phyloP scores from a whole-genome alignment of 2,797 vertebrate species.

The Gouania willdenowi region DNA sequence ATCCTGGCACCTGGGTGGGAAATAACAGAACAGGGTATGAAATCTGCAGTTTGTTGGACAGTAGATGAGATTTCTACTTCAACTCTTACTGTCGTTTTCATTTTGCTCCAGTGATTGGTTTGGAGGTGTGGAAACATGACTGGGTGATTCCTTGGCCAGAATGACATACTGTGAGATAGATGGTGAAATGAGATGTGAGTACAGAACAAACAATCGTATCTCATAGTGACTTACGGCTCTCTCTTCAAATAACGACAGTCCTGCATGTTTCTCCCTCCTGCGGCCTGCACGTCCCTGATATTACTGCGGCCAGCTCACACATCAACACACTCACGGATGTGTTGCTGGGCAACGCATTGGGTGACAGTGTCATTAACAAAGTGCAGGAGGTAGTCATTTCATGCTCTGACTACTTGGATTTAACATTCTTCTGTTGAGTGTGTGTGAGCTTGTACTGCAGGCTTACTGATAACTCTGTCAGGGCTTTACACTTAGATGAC shows the following conservation, averaged over 20 bases:
- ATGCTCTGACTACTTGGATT: neutral
- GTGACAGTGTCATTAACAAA: constrained; percentile 16
- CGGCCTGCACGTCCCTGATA: constrained; percentile 36
- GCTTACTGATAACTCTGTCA: neutral
- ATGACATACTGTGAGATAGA: constrained; percentile 63
- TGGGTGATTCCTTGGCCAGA: constrained; percentile 55
- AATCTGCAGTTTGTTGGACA: neutral
- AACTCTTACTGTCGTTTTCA: constrained; percentile 58
- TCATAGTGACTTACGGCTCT: constrained; percentile 35
- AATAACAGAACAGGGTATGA: constrained; percentile 4
- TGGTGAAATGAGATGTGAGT: no score
- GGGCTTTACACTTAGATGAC: neutral
- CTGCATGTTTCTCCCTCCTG: constrained; percentile 28
- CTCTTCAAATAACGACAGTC: constrained; percentile 35
- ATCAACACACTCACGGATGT: constrained; percentile 18
- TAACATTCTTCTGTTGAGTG: neutral
- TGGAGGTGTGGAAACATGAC: constrained; percentile 52
- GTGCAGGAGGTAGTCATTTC: constrained; percentile 6
- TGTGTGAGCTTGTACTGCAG: neutral
- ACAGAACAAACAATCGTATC: no score
- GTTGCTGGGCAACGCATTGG: constrained; percentile 48
- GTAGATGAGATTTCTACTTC: neutral
- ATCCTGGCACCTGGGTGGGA: constrained; percentile 42
- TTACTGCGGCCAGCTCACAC: constrained; percentile 5
- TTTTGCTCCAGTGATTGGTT: constrained; percentile 67